These are phyloP conservation scores for Pavo muticus DNA, from an alignment of 2,113 vertebrate genomes.

Conservation along the genomic window DNA sequence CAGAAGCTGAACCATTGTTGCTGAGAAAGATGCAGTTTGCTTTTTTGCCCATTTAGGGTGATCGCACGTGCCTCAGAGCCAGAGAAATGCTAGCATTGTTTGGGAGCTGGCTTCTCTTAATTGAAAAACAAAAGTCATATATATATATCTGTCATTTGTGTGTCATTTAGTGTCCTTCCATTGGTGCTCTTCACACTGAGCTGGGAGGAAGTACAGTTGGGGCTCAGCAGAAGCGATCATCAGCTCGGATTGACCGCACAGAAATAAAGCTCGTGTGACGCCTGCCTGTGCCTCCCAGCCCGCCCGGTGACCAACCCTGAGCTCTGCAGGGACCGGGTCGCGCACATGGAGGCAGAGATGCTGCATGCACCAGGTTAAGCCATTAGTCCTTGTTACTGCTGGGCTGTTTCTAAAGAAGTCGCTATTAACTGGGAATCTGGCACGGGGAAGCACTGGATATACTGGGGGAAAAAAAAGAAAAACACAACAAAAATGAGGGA, in stretches of 20 bases:
- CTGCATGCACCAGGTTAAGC: neutral
- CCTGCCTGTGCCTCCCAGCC: neutral
- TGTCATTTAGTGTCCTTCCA: conserved; percentile 37
- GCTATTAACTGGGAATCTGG: neutral
- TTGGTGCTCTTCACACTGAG: conserved; percentile 27
- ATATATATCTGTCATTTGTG: neutral
- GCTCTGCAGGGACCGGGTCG: neutral
- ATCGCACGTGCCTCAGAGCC: neutral
- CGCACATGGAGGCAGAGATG: neutral
- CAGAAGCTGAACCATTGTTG: neutral
- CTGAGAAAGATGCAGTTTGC: neutral
- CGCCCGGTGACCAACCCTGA: neutral
- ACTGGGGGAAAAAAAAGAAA: neutral
- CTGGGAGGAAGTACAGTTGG: neutral
- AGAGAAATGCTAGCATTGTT: conserved; percentile 25
- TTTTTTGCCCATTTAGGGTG: conserved; percentile 42
- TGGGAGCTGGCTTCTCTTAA: conserved; percentile 49
- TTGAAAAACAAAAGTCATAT: conserved; percentile 55
- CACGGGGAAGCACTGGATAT: neutral
- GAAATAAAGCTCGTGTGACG: neutral
- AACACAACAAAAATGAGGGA: neutral
- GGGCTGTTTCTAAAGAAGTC: neutral
- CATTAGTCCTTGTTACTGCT: neutral
- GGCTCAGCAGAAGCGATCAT: conserved; percentile 20
- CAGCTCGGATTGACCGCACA: neutral